Base-by-base conservation (phyloP, 2,888 invertebrate species). In the Steinernema hermaphroditum region DNA sequence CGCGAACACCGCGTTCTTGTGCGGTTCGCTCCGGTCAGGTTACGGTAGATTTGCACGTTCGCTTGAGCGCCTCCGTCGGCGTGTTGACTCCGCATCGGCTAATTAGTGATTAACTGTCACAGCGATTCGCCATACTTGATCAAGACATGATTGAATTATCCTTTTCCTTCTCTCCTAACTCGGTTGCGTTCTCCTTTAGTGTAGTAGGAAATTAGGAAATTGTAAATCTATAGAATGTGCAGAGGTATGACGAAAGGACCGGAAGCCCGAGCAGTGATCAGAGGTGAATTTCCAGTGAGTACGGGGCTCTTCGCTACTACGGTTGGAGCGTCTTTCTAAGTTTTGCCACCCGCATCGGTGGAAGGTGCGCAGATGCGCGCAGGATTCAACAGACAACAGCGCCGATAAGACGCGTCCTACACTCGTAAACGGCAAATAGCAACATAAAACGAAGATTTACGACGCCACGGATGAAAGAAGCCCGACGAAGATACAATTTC, bases 361-460 rank as follows among this genome's bases (percentile, higher is more conserved):
- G 62, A 22, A 54, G 27, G 54, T 19, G 54, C 54, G 54, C 54
- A 29, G 34, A 37, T n/a, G 22, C 46, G 46, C 46, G n/a, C 16
- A 6, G 14, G 32, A 62, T 62, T 62, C 32, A 29, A 32, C 62
- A 24, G 62, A 62, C 62, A 62, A 32, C 62, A 54, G 62, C 62
- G 22, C 14, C 62, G 62, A 62, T 29, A 62, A 62, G 62, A 62
- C 62, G 62, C 62, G 62, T 62, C 62, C 62, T 29, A 16, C 62
- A 62, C 29, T 62, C 62, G 62, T 62, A 62, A 62, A 62, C 62
- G 62, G 32, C 29, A 32, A 62, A 62, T 62, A 62, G 62, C 62
- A 62, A 62, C 62, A 62, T 62, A 62, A 62, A 62, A 62, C 62
- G 62, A 62, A 62, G 62, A 62, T 62, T 62, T 62, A 62, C 62